Evolutionary conservation across 2,888 invertebrate genomes (phyloP).

Genomic region (Anagyrus pseudococci): DNA sequence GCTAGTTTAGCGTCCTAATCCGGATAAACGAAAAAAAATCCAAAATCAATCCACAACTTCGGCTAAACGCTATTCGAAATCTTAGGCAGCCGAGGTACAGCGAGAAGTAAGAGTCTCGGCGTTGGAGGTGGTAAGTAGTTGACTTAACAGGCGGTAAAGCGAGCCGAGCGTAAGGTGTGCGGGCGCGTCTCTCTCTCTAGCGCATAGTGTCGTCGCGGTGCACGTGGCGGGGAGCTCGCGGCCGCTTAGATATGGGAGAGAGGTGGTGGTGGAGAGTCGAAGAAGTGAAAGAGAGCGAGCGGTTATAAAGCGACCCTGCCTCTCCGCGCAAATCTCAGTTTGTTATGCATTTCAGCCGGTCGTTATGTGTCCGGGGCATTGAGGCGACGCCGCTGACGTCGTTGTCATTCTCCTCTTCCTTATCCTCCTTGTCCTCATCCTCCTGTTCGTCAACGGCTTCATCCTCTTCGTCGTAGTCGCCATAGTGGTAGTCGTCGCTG

Average conservation of each 20-base stretch:
- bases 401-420: slow-evolving; percentile 17
- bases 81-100: no score
- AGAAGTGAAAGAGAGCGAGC: slow-evolving; percentile 12
- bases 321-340: slow-evolving; percentile 48
- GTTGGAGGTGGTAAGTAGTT: no score
- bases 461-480: not conserved
- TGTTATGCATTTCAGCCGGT: slow-evolving; percentile 50
- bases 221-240: no score
- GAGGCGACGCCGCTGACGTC: slow-evolving; percentile 38
- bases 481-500: not conserved
- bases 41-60: no score
- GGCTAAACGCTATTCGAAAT: no score
- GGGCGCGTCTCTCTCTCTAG: no score
- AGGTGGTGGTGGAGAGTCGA: not conserved
- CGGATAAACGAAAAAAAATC: no score
- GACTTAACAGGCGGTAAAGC: no score
- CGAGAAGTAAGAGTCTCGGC: no score
- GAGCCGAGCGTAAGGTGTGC: no score
- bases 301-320: slow-evolving; percentile 51
- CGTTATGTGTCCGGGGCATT: slow-evolving; percentile 41
- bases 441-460: slow-evolving; percentile 4
- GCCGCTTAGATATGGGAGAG: not conserved
- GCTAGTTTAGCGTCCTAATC: no score
- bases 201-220: no score
- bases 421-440: not conserved